These are phyloP conservation scores for Merodon equestris DNA, from an alignment of 2,888 invertebrate species.

Conservation along the genomic window DNA sequence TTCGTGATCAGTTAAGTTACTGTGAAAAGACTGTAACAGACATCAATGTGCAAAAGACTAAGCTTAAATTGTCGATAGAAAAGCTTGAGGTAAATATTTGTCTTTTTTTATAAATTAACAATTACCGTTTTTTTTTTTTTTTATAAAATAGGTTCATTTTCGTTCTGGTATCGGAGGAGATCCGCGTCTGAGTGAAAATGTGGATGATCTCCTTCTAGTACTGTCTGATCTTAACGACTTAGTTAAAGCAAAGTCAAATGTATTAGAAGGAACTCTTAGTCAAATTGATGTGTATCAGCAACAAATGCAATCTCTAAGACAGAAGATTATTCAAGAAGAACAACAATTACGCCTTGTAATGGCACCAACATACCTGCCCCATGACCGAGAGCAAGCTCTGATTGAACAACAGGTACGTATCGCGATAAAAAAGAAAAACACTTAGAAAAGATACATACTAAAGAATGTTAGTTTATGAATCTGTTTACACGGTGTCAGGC, in stretches of 20 bases:
- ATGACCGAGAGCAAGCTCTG: slow-evolving; percentile 89
- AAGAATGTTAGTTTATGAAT: no score
- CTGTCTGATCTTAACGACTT: slow-evolving; percentile 81
- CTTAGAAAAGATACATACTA: no score
- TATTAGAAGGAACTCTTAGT: slow-evolving; percentile 86
- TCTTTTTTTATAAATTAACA: no score
- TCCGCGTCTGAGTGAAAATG: slow-evolving; percentile 86
- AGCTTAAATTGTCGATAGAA: slow-evolving; percentile 92
- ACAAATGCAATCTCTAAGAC: slow-evolving; percentile 90
- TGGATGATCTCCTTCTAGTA: slow-evolving; percentile 84
- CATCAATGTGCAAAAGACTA: slow-evolving; percentile 92
- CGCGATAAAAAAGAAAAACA: no score
- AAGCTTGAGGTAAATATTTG: slow-evolving; percentile 90
- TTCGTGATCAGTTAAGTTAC: slow-evolving; percentile 91
- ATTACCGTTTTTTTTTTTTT: not conserved
- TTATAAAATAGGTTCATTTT: slow-evolving; percentile 87
- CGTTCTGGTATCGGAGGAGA: slow-evolving; percentile 90
- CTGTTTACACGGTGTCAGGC: not conserved
- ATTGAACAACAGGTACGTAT: slow-evolving; percentile 91
- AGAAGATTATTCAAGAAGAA: slow-evolving; percentile 91
- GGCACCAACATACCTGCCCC: slow-evolving; percentile 90
- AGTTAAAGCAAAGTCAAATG: slow-evolving; percentile 77
- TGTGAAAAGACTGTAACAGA: slow-evolving; percentile 93
- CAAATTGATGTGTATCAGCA: slow-evolving; percentile 94
- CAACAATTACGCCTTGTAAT: slow-evolving; percentile 90